These are phyloP conservation scores for Lycophotia porphyrea DNA, from an alignment of 2,888 invertebrate genomes.

Conservation along the genomic window DNA sequence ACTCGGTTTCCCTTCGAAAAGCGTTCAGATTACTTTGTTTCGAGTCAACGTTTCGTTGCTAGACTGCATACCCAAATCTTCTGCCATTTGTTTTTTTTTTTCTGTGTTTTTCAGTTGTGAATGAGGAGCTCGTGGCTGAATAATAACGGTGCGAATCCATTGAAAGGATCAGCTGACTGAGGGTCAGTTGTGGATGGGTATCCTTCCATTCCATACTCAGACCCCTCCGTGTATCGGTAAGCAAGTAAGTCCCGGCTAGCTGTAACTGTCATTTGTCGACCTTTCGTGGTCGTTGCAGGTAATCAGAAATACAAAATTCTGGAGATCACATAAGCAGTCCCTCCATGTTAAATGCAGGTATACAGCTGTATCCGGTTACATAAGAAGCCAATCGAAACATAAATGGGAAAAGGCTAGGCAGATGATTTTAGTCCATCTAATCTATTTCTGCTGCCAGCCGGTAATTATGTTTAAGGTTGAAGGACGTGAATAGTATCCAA, in stretches of 20 bases:
- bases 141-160: not conserved
- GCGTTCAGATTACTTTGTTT: conserved; percentile 35
- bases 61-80: not conserved
- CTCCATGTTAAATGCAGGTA: not conserved
- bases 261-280: not conserved
- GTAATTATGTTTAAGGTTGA: not conserved
- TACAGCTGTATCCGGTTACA: not conserved
- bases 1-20: conserved; percentile 40
- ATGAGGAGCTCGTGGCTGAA: not conserved
- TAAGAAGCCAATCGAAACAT: not conserved
- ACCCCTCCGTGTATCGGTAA: not conserved
- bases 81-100: not conserved
- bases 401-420: not conserved
- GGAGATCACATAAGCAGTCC: not conserved
- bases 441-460: not conserved
- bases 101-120: not conserved
- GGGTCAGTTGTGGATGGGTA: not conserved
- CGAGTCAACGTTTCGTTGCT: conserved; percentile 9
- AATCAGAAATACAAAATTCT: not conserved
- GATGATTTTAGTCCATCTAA: not conserved
- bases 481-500: not conserved
- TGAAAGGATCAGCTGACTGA: not conserved
- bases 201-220: not conserved
- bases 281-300: not conserved
- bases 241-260: too few relatives aligned